phyloP scores from a whole-genome alignment of 1,140 invertebrate genomes.

The Sarcophaga bullata region DNA sequence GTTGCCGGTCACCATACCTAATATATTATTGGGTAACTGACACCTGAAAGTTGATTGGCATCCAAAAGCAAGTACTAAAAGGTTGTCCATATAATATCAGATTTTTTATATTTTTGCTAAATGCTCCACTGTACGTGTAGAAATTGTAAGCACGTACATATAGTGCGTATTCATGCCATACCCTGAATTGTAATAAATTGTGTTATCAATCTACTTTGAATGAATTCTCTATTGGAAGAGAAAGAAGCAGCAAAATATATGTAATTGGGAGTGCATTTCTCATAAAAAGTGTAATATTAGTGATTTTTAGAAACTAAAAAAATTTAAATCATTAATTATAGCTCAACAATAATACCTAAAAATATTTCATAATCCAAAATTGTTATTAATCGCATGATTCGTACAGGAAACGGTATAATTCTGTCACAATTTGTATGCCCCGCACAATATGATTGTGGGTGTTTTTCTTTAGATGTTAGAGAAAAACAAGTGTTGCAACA shows the following conservation, averaged over 20 bases:
- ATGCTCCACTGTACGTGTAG: too few relatives aligned
- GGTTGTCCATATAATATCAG: too few relatives aligned
- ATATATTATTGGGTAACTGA: too few relatives aligned
- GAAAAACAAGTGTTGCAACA: slow-evolving; percentile 25
- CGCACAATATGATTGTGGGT: not conserved
- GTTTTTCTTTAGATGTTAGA: not conserved
- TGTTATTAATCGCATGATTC: too few relatives aligned
- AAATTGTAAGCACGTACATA: too few relatives aligned
- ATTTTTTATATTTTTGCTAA: too few relatives aligned
- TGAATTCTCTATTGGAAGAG: not conserved
- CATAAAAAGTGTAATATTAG: not conserved
- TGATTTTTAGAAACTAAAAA: not conserved
- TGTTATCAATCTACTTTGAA: not conserved
- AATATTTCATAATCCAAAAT: too few relatives aligned
- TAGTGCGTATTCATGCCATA: too few relatives aligned
- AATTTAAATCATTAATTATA: not conserved
- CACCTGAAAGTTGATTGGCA: too few relatives aligned
- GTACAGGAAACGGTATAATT: not conserved
- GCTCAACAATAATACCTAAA: not conserved
- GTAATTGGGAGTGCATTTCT: not conserved
- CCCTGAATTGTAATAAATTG: not conserved
- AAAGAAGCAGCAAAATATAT: not conserved
- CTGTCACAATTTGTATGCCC: not conserved
- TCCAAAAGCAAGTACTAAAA: too few relatives aligned
- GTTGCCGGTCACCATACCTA: too few relatives aligned